Evolutionary conservation across 2,113 vertebrate genomes (phyloP), one percentile per base, ranked within the genome.

Genomic region (Cyphomyrus discorhynchus): DNA sequence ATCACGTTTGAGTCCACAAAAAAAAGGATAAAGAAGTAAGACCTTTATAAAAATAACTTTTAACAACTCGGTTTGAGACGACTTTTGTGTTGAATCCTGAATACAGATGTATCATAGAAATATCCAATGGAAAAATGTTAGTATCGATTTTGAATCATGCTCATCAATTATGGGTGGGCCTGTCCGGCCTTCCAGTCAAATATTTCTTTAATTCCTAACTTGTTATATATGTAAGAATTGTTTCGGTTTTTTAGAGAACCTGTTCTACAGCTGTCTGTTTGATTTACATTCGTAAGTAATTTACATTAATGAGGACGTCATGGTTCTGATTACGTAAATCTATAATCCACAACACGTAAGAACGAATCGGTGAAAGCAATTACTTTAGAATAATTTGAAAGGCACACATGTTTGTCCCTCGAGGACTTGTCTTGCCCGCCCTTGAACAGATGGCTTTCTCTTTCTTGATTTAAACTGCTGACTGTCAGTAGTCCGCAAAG

Each of bases 321-420:
- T 84, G 27, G 46, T 87, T 35, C 85, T 87, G 85, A 87, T 53
- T 52, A 87, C 49, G 31, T 53, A 87, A 87, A 87, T 87, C 85
- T 53, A 87, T 87, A 87, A 87, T 87, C 85, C 47, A 52, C 85
- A 35, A 50, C 85, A 87, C 50, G 50, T 87, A 53, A 87, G 85
- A 80, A 80, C 13, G 74, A 52, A 83, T 56, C 46, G 49, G 70
- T 50, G 70, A 89, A 80, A 89, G 74, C 49, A 82, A 89, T 89
- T 82, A 89, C 88, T 89, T 83, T 39, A 49, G 49, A 39, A 56
- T 89, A 45, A 89, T 89, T 89, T 56, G 88, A 89, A 89, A 89
- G 88, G 74, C 47, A 56, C 47, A 27, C 15, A 89, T 50, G 70
- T 50, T 62, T 62, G 53, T 66, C 53, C 56, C 35, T 66, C 17